Base-by-base conservation (phyloP, 2,113 vertebrate genomes). In the Chionomys nivalis region DNA sequence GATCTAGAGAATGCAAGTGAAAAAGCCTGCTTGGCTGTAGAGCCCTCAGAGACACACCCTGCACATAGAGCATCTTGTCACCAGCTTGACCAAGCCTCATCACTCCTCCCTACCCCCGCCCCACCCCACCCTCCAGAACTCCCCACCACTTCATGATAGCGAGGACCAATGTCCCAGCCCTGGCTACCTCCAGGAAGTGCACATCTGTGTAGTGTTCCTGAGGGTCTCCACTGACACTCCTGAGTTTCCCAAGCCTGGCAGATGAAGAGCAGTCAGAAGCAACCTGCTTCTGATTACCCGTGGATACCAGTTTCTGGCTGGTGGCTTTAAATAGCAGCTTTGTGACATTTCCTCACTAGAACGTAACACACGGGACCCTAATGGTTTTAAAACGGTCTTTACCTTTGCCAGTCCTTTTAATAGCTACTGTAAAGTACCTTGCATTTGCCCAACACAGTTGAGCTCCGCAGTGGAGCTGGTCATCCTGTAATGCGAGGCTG, bases 371-470 rank as follows among this genome's bases (percentile, higher is more conserved):
- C 39, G 3, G 44, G 66, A 24, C 70, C 16, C 0, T 91, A 82
- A 87, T 36, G 88, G 90, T 17, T 93, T 79, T 78, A 61, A 4
- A 81, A 31, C 0, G 42, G 5, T 55, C 26, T 1, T 88, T 66
- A 42, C 87, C 82, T 96, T 96, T 91, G 86, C 82, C 93, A 91
- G 66, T 66, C 73, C 68, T 93, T 87, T 91, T 94, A 86, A 82
- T 96, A 96, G 88, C 42, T 65, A 63, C 86, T 82, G 17, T 95
- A 82, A 93, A 0, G n/a, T 96, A 89, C 86, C 81, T 96, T 90
- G 82, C 83, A 39, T 95, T 95, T 73, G 66, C 9, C 0, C 89
- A 89, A 93, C 90, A 66, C 87, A 52, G 91, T 23, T 42, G 68
- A 47, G 90, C 65, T 72, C 79, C 47, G 70, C 75, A 39, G 58